phyloP scores from a whole-genome alignment of 2,113 vertebrate species.

The Myodes glareolus region DNA sequence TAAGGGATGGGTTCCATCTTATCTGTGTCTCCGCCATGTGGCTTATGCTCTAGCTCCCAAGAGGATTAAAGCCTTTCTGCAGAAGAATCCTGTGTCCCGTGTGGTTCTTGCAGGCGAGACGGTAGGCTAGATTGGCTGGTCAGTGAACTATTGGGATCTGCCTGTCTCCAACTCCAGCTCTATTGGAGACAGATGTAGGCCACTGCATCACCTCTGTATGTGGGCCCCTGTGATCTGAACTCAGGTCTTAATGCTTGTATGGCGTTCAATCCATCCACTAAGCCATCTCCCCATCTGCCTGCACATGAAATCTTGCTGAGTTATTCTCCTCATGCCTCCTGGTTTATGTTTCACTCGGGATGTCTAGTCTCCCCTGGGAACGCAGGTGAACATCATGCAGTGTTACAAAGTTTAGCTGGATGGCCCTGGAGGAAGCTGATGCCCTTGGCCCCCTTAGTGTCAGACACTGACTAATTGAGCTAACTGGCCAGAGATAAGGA shows the following conservation, averaged over 20 bases:
- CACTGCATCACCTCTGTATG: neutral
- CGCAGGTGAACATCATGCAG: neutral
- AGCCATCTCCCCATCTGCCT: neutral
- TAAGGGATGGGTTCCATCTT: too few species aligned
- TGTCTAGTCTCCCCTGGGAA: neutral
- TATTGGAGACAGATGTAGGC: too few species aligned
- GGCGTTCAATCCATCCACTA: neutral
- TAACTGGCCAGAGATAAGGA: slow-evolving; percentile 74
- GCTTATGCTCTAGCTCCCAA: too few species aligned
- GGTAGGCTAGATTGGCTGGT: neutral
- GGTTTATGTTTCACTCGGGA: neutral
- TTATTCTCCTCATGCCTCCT: neutral
- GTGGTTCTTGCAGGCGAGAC: too few species aligned
- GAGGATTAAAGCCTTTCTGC: too few species aligned
- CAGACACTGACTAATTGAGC: slow-evolving; percentile 61
- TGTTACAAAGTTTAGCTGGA: slow-evolving; percentile 56
- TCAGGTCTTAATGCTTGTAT: neutral
- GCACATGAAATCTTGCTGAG: neutral
- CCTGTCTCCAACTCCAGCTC: neutral
- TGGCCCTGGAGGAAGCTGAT: neutral
- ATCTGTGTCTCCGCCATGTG: too few species aligned
- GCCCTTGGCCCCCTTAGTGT: slow-evolving; percentile 44
- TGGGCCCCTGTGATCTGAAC: neutral
- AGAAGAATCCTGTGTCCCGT: too few species aligned
- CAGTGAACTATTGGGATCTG: neutral